These are phyloP conservation scores for Lateolabrax maculatus DNA, from an alignment of 2,797 vertebrate genomes.

Conservation along the genomic window DNA sequence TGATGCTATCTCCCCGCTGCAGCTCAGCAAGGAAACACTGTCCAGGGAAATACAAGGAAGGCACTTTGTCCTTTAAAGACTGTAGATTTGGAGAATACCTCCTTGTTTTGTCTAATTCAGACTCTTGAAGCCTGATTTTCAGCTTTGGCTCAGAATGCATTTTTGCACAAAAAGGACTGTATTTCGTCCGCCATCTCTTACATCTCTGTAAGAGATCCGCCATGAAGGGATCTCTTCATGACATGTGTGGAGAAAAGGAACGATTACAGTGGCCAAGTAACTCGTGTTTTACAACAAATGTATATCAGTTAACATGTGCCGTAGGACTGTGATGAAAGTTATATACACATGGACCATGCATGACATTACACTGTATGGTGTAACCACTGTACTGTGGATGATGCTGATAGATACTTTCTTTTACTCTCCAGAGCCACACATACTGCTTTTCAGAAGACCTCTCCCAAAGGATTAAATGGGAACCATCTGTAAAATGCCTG, in stretches of 20 bases:
- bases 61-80: not conserved
- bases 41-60: not conserved
- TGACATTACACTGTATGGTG: not conserved
- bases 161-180: not conserved
- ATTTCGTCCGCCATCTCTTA: not conserved
- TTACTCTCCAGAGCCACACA: constrained; percentile 83
- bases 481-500: constrained; percentile 33
- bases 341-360: not conserved
- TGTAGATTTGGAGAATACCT: not conserved
- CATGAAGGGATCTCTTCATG: not conserved
- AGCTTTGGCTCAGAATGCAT: not conserved
- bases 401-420: constrained; percentile 41
- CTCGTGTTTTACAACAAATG: not conserved
- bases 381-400: not conserved
- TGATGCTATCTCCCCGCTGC: not conserved
- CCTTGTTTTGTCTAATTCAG: not conserved
- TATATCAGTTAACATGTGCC: not conserved
- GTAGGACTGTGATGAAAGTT: not conserved
- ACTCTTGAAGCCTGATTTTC: not conserved
- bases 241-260: not conserved
- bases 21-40: not conserved
- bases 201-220: not conserved
- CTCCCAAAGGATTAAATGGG: constrained; percentile 83
- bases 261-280: not conserved
- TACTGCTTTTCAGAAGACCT: constrained; percentile 87